Conservation (phyloP, 2,113 vertebrate genomes). For the Rattus rattus region DNA sequence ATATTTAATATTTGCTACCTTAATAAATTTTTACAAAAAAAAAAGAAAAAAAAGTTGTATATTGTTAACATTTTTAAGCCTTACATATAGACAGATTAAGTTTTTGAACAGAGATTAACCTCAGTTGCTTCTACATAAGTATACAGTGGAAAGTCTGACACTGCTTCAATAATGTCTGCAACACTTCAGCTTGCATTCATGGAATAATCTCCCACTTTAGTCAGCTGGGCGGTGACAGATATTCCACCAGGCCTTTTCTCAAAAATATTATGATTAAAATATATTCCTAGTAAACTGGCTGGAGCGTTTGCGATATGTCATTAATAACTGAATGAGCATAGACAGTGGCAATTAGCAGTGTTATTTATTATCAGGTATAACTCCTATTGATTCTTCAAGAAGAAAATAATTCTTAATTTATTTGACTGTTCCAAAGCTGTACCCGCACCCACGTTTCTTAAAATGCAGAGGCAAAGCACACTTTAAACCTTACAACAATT, state of each 20-base stretch:
- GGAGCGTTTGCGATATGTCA: too few species aligned
- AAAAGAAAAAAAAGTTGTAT: neutral
- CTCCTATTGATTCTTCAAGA: neutral
- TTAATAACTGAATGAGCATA: neutral
- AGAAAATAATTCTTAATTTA: constrained; percentile 18
- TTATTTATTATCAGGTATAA: neutral
- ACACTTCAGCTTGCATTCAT: neutral
- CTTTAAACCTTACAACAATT: constrained; percentile 52
- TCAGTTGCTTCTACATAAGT: neutral
- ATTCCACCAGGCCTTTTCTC: constrained; percentile 12
- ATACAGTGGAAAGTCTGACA: neutral
- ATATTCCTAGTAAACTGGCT: too few species aligned
- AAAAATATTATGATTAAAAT: neutral
- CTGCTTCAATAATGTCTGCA: neutral
- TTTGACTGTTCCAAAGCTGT: neutral
- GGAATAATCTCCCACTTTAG: constrained; percentile 38
- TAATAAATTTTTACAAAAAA: neutral
- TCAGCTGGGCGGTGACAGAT: neutral
- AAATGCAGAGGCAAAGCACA: neutral
- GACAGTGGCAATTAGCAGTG: neutral
- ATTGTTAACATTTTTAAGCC: neutral
- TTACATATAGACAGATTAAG: neutral
- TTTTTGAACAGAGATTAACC: constrained; percentile 23
- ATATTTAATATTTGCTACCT: constrained; percentile 2
- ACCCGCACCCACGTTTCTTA: constrained; percentile 15